Evolutionary conservation across 2,797 vertebrate species (phyloP).

Genomic region (Clarias laeviceps): DNA sequence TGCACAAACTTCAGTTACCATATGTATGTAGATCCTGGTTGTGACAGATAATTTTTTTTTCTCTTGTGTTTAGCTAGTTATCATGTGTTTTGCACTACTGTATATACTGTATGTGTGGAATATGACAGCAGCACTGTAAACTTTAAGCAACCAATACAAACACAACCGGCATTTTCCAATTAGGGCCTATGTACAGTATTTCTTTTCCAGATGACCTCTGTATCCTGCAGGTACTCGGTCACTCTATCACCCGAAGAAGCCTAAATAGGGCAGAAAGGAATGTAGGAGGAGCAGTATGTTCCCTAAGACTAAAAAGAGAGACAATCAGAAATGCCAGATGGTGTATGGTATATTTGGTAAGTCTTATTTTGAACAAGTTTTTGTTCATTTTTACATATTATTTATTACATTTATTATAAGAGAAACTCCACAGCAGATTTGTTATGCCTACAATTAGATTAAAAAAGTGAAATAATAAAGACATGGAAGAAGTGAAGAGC

Average conservation of each 20-base stretch:
- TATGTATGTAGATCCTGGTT: background rate
- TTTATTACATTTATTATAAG: background rate
- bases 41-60: background rate
- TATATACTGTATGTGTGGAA: background rate
- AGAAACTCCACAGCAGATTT: background rate
- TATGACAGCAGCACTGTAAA: background rate
- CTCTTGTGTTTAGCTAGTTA: background rate
- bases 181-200: conserved; percentile 24
- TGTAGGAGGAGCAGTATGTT: background rate
- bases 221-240: background rate
- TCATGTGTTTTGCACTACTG: background rate
- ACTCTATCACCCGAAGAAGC: conserved; percentile 8
- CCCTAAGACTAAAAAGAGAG: background rate
- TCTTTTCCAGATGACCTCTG: conserved; percentile 9
- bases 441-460: background rate
- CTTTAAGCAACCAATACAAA: background rate
- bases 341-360: background rate
- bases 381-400: background rate
- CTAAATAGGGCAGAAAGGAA: conserved; percentile 15
- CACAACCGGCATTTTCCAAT: conserved; percentile 3
- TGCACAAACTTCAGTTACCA: no score
- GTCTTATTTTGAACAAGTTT: background rate
- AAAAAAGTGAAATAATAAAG: background rate
- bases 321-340: background rate
- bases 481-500: background rate